A percentile compares a stretch with the other conserved stretches of the same genome.
These are phyloP conservation scores for Cheilinus undulatus DNA, from an alignment of 2,113 vertebrate genomes.

Conservation along the genomic window DNA sequence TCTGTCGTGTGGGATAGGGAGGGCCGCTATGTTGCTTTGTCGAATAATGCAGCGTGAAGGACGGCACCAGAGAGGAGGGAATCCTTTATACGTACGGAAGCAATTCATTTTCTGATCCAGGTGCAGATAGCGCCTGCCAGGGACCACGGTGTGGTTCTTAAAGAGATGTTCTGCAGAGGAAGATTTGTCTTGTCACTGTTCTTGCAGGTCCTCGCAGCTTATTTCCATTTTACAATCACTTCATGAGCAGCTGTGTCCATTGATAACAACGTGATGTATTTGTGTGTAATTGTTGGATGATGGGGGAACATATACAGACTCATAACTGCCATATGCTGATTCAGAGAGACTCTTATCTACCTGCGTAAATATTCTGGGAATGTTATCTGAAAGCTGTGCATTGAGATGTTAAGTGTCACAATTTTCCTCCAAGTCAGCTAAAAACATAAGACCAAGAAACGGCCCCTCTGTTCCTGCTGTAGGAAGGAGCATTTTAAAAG, in stretches of 20 bases:
- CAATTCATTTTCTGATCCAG: constrained; percentile 64
- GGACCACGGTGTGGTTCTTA: constrained; percentile 44
- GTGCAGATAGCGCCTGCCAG: constrained; percentile 33
- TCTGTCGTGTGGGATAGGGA: constrained; percentile 11
- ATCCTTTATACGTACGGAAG: constrained; percentile 32
- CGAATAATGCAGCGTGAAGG: constrained; percentile 28
- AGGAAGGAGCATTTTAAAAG: constrained; percentile 65
- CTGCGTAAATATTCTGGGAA: constrained; percentile 36
- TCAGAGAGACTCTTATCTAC: constrained; percentile 32
- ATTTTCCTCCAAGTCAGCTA: constrained; percentile 23
- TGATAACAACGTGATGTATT: constrained; percentile 72
- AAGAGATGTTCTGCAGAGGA: constrained; percentile 45
- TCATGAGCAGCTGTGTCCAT: constrained; percentile 61
- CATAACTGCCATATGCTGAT: constrained; percentile 29
- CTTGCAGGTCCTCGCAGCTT: constrained; percentile 38
- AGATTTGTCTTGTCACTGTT: constrained; percentile 67
- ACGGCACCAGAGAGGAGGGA: constrained; percentile 11
- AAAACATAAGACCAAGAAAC: constrained; percentile 50
- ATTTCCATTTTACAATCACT: constrained; percentile 67
- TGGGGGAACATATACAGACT: constrained; percentile 14
- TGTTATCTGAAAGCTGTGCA: constrained; percentile 29
- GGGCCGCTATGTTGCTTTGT: constrained; percentile 11
- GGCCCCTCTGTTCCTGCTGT: constrained; percentile 44
- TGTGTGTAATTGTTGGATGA: constrained; percentile 52
- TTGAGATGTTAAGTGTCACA: constrained; percentile 31